phyloP scores from a whole-genome alignment of 2,888 invertebrate species.

The Diachrysia chrysitis region DNA sequence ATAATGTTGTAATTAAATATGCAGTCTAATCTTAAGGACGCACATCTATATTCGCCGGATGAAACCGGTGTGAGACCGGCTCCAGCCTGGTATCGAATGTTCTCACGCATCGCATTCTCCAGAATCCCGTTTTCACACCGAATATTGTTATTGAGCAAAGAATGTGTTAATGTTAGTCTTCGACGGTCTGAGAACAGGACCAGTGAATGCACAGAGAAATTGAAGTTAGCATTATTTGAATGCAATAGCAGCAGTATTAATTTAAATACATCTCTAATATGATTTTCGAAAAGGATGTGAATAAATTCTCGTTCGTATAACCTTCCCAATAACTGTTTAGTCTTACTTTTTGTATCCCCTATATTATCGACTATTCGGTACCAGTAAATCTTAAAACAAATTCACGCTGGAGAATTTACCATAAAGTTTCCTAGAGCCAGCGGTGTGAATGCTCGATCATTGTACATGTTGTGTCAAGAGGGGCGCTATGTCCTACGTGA shows the following conservation, averaged over 20 bases:
- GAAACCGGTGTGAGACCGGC: conserved; percentile 66
- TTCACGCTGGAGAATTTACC: background rate
- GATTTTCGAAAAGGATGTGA: background rate
- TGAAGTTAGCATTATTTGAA: background rate
- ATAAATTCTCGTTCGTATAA: too few species aligned
- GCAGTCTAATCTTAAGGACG: conserved; percentile 51
- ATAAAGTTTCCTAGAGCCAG: background rate
- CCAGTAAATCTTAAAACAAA: background rate
- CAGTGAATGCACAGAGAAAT: background rate
- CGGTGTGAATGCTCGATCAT: conserved; percentile 38
- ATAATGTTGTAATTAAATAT: conserved; percentile 63
- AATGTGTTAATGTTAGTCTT: conserved; percentile 19
- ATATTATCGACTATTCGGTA: background rate
- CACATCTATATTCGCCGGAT: conserved; percentile 53
- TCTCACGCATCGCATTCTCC: conserved; percentile 70
- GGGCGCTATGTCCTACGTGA: conserved; percentile 49
- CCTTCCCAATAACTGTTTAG: too few species aligned
- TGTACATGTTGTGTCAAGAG: conserved; percentile 48
- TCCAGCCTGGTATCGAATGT: conserved; percentile 65
- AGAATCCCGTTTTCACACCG: conserved; percentile 51
- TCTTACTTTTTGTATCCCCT: background rate
- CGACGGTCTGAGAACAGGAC: background rate
- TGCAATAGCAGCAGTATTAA: conserved; percentile 4
- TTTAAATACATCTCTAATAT: background rate
- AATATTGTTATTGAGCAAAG: conserved; percentile 29